phyloP scores from a whole-genome alignment of 2,797 vertebrate species.

The Synanceia verrucosa region DNA sequence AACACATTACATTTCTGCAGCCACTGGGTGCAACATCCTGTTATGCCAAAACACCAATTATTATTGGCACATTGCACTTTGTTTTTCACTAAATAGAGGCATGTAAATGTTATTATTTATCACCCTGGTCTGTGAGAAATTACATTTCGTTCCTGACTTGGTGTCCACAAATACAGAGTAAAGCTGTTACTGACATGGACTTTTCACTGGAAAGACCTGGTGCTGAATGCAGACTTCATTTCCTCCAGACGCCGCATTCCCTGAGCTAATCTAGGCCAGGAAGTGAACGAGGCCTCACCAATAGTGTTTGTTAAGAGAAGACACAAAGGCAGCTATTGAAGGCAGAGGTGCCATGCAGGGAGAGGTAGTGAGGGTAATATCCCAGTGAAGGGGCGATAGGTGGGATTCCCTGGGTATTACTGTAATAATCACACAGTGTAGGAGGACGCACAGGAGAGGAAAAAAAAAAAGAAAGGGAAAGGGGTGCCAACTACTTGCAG shows the following conservation, averaged over 20 bases:
- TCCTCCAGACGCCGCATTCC: conserved; percentile 62
- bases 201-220: not conserved
- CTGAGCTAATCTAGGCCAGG: conserved; percentile 54
- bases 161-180: too few species aligned
- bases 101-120: too few species aligned
- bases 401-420: conserved; percentile 54
- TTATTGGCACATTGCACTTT: too few species aligned
- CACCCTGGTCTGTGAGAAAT: too few species aligned
- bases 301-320: conserved; percentile 69
- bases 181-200: not conserved
- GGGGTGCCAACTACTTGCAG: conserved; percentile 47
- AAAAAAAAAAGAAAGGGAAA: conserved; percentile 13
- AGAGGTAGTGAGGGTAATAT: conserved; percentile 60
- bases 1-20: conserved; percentile 18
- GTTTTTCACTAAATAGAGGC: too few species aligned
- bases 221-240: conserved; percentile 44
- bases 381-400: conserved; percentile 18
- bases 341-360: conserved; percentile 49
- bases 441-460: conserved; percentile 19
- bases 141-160: too few species aligned
- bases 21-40: too few species aligned
- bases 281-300: conserved; percentile 63
- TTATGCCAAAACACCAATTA: too few species aligned
- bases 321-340: conserved; percentile 75
- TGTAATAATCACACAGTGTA: conserved; percentile 43